Percentiles rank a stretch among this genome's conserved stretches.
Conservation (phyloP, 2,888 invertebrate genomes). For the Alloplasta piceator region DNA sequence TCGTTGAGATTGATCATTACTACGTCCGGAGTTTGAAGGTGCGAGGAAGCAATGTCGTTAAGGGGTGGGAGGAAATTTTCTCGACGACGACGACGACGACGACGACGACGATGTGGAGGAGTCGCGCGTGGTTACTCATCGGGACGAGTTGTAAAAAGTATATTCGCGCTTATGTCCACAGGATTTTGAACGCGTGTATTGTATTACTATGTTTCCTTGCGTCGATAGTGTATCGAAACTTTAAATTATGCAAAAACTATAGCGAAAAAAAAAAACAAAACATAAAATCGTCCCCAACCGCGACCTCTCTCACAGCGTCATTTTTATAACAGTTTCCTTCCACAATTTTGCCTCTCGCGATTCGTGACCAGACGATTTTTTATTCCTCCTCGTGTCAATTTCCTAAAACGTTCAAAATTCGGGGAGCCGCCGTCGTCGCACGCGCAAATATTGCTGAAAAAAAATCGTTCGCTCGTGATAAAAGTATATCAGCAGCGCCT, state of each 20-base stretch:
- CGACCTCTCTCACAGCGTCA: too few relatives aligned
- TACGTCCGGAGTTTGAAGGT: conserved; percentile 45
- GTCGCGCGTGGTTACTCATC: conserved; percentile 36
- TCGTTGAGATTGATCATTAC: conserved; percentile 62
- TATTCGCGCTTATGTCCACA: conserved; percentile 54
- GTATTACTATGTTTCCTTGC: conserved; percentile 39
- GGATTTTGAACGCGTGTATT: conserved; percentile 52
- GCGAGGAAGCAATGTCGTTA: conserved; percentile 32
- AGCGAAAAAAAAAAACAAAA: too few relatives aligned
- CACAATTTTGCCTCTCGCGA: too few relatives aligned
- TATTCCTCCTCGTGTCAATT: too few relatives aligned
- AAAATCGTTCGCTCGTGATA: too few relatives aligned
- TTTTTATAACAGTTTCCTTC: too few relatives aligned
- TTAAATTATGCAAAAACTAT: too few relatives aligned
- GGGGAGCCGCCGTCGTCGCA: too few relatives aligned
- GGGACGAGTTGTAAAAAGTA: conserved; percentile 40
- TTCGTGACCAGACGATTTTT: too few relatives aligned
- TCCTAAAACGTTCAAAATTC: too few relatives aligned
- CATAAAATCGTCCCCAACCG: too few relatives aligned
- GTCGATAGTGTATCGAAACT: conserved; percentile 58
- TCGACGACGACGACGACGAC: conserved; percentile 30
- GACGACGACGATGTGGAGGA: conserved; percentile 34
- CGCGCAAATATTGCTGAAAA: too few relatives aligned
- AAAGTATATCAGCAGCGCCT: conserved; percentile 26
- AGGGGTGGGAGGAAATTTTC: not conserved